These are phyloP conservation scores for Dasypolia templi DNA, from an alignment of 2,888 invertebrate species.

Conservation along the genomic window DNA sequence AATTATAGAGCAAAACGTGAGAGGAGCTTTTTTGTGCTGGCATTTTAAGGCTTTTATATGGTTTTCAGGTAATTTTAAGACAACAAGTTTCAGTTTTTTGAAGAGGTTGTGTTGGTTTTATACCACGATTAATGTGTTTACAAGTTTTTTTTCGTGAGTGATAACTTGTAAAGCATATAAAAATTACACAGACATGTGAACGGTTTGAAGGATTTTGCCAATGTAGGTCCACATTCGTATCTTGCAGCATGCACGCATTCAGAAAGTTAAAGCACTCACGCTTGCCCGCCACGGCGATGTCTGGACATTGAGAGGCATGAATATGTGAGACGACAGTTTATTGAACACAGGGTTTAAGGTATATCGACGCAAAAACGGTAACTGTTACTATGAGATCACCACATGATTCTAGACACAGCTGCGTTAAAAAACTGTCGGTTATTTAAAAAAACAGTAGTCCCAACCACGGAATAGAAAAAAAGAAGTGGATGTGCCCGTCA, in stretches of 20 bases:
- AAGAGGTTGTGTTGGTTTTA: neutral
- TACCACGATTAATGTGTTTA: neutral
- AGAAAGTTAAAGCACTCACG: conserved; percentile 24
- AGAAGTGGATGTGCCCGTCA: too few species aligned
- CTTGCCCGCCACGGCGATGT: conserved; percentile 30
- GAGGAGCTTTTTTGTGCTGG: conserved; percentile 21
- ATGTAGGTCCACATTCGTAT: conserved; percentile 28
- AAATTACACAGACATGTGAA: neutral
- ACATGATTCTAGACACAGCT: neutral
- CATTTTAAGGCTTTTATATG: neutral
- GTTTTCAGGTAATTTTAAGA: neutral
- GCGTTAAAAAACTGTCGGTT: neutral
- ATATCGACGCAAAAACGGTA: neutral
- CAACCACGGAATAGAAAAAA: too few species aligned
- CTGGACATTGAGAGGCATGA: conserved; percentile 46
- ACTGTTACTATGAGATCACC: neutral
- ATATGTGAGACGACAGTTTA: neutral
- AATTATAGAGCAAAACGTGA: neutral
- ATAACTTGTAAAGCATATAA: too few species aligned
- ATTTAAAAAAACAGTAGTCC: neutral
- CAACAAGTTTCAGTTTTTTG: neutral
- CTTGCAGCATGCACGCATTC: conserved; percentile 41
- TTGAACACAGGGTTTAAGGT: neutral
- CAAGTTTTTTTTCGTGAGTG: neutral
- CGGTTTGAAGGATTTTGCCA: conserved; percentile 28